Base-by-base conservation (phyloP, 2,113 vertebrate species). In the Cercocebus atys region DNA sequence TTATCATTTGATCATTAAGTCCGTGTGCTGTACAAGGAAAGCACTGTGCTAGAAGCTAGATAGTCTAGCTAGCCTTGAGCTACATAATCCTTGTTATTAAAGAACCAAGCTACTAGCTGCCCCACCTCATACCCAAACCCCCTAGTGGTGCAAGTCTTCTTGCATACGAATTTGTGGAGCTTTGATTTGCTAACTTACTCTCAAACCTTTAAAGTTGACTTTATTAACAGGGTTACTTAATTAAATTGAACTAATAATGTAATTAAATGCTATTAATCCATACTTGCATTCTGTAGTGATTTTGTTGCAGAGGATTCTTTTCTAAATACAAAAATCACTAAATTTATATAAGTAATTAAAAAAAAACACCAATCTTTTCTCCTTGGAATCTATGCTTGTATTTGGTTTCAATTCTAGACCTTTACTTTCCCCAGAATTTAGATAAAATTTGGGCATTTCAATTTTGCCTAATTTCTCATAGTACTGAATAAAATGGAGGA, bases 261-360 rank as follows among this genome's bases (percentile, higher is more conserved):
- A 95, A 95, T 97, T 97, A 97, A 97, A 93, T 84, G 0, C 22
- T 32, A 85, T 94, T 96, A 94, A 96, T 96, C 84, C 43, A 68
- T 59, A 80, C 50, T 96, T 97, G 38, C 0, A 43, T 27, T 25
- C 14, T 43, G 43, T 73, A 14, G 35, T 94, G 68, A 92, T 92
- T 97, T 97, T 97, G 85, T 95, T 88, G 47, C 35, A 57, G 94
- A 73, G 23, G 8, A 4, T 23, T 64, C 27, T 45, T 94, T 93
- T 76, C 61, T 80, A 70, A 84, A 47, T 55, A 52, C 1, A 59
- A 91, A 88, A 45, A 16, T 47, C 35, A 20, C 4, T 11, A 76
- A 91, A 47, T 83, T 32, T 80, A 10, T 52, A 3, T 80, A 64
- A 76, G 6, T 40, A 90, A 88, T n/a, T 81, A 66, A 95, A 70